A percentile compares a stretch with the other conserved stretches of the same genome.
These are phyloP conservation scores for Molossus alvarezi DNA, from an alignment of 2,797 vertebrate genomes.

Conservation along the genomic window DNA sequence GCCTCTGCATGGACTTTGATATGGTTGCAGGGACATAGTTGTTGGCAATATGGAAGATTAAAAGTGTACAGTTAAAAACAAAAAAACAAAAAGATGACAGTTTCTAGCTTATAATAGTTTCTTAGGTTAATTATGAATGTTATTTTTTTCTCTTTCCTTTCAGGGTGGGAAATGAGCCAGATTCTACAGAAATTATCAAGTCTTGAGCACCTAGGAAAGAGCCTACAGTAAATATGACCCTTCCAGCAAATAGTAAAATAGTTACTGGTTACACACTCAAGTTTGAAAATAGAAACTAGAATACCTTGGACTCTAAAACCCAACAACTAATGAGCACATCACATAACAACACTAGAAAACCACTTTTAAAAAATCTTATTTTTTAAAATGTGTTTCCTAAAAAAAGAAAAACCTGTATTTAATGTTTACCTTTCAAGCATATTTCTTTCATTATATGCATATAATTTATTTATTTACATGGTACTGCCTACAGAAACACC, in stretches of 20 bases:
- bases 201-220: background rate
- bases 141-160: constrained; percentile 14
- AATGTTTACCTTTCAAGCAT: background rate
- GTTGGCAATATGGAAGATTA: background rate
- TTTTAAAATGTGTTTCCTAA: background rate
- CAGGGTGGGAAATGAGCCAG: background rate
- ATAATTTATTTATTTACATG: background rate
- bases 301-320: background rate
- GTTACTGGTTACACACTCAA: background rate
- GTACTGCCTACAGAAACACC: background rate
- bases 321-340: background rate
- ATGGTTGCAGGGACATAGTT: background rate
- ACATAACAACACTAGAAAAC: background rate
- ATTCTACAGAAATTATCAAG: background rate
- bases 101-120: background rate
- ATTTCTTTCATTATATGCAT: constrained; percentile 4
- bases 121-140: background rate
- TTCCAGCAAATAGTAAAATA: background rate
- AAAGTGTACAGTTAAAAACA: background rate
- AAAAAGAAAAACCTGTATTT: background rate
- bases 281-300: constrained; percentile 25
- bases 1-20: background rate
- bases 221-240: background rate
- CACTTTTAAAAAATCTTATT: background rate
- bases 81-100: background rate